Percentiles rank a stretch among this genome's conserved stretches.
These are phyloP conservation scores for Schizaphis graminum DNA, from an alignment of 2,888 invertebrate genomes.

Conservation along the genomic window DNA sequence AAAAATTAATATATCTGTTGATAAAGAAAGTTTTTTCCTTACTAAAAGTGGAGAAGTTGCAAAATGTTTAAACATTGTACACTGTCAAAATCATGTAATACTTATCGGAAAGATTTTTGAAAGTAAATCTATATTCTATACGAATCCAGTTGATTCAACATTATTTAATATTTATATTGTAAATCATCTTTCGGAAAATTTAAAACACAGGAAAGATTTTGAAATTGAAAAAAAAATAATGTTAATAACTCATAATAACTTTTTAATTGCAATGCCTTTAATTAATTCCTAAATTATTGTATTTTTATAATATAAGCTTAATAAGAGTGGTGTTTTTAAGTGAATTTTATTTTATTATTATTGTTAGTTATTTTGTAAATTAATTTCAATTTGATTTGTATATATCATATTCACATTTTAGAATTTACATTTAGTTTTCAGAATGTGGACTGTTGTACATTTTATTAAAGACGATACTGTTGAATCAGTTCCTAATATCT, in stretches of 20 bases:
- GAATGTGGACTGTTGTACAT: background rate
- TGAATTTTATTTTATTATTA: background rate
- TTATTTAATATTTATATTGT: background rate
- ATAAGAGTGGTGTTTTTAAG: no score
- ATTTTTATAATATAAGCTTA: background rate
- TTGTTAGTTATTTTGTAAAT: background rate
- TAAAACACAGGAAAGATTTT: background rate
- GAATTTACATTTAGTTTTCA: background rate
- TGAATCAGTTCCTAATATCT: background rate
- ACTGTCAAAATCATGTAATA: background rate
- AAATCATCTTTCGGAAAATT: background rate
- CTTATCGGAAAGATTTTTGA: background rate
- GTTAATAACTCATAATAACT: background rate
- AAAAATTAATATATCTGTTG: background rate
- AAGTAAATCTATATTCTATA: background rate
- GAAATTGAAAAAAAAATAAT: background rate
- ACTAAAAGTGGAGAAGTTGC: background rate
- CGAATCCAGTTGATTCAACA: background rate
- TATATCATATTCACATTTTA: background rate
- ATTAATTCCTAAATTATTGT: background rate
- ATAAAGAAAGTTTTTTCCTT: background rate
- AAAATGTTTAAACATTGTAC: conserved; percentile 9
- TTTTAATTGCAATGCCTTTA: background rate
- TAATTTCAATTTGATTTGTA: background rate
- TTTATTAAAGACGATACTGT: background rate